These are phyloP conservation scores for Synchiropus splendidus DNA, from an alignment of 2,113 vertebrate genomes.

Conservation along the genomic window DNA sequence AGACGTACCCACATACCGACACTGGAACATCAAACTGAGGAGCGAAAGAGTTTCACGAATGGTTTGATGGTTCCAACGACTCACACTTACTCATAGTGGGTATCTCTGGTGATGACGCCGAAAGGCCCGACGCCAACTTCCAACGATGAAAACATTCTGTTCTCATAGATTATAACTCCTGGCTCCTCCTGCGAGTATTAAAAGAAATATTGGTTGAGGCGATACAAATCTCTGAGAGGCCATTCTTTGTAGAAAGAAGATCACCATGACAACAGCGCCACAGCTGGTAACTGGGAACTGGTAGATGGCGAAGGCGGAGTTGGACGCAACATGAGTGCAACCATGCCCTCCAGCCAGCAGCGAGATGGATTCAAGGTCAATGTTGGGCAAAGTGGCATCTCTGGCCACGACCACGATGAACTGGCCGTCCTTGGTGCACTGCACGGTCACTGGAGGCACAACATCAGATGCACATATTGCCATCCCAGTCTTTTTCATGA, in stretches of 20 bases:
- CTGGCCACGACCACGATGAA: slow-evolving; percentile 54
- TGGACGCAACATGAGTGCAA: slow-evolving; percentile 40
- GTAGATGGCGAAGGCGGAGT: slow-evolving; percentile 51
- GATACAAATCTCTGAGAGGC: too few species aligned
- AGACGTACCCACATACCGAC: slow-evolving; percentile 35
- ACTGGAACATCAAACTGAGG: slow-evolving; percentile 49
- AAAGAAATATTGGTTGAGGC: too few species aligned
- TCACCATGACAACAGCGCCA: slow-evolving; percentile 48
- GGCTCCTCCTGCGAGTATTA: slow-evolving; percentile 42
- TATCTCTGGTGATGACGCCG: slow-evolving; percentile 61
- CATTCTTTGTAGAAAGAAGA: slow-evolving; percentile 2
- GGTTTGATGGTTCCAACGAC: background rate
- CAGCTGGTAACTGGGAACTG: slow-evolving; percentile 54
- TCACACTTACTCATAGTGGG: slow-evolving; percentile 46
- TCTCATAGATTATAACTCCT: slow-evolving; percentile 54
- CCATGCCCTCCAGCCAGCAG: slow-evolving; percentile 15
- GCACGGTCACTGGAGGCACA: slow-evolving; percentile 51
- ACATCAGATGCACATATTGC: background rate
- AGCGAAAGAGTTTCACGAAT: background rate
- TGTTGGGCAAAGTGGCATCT: slow-evolving; percentile 43
- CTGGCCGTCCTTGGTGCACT: slow-evolving; percentile 57
- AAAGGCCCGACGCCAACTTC: slow-evolving; percentile 29
- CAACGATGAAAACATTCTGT: slow-evolving; percentile 47
- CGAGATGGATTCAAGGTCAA: slow-evolving; percentile 32
- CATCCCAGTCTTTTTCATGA: background rate